Percentiles rank a stretch among this genome's conserved stretches.
These are phyloP conservation scores for Baryphthengus martii DNA, from an alignment of 2,113 vertebrate genomes.

Conservation along the genomic window DNA sequence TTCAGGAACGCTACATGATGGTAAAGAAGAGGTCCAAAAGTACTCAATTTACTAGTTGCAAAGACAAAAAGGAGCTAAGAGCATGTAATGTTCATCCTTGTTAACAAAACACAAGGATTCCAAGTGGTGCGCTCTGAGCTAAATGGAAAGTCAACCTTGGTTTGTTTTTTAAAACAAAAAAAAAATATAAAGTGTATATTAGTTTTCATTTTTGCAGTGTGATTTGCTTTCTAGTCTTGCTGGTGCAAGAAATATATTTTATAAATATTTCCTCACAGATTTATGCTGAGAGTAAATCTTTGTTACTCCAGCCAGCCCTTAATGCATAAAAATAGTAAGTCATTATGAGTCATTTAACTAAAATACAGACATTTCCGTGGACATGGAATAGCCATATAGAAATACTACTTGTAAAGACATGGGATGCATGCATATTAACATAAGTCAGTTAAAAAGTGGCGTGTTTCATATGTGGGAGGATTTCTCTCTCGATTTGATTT, in stretches of 20 bases:
- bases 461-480: neutral
- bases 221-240: conserved; percentile 75
- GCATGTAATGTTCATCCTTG: conserved; percentile 96
- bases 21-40: conserved; percentile 95
- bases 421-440: conserved; percentile 52
- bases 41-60: conserved; percentile 91
- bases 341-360: conserved; percentile 28
- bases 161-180: conserved; percentile 71
- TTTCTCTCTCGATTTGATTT: conserved; percentile 26
- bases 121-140: conserved; percentile 72
- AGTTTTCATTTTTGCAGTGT: conserved; percentile 78
- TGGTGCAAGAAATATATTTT: conserved; percentile 74
- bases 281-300: conserved; percentile 39
- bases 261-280: conserved; percentile 65
- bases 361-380: conserved; percentile 35
- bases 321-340: conserved; percentile 51
- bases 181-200: conserved; percentile 66
- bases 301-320: conserved; percentile 61
- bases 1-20: conserved; percentile 95
- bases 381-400: conserved; percentile 56
- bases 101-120: conserved; percentile 74
- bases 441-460: neutral
- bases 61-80: conserved; percentile 97
- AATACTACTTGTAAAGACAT: conserved; percentile 43
- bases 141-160: conserved; percentile 75